Base-by-base conservation (phyloP, 2,797 vertebrate species). In the Onychomys torridus region DNA sequence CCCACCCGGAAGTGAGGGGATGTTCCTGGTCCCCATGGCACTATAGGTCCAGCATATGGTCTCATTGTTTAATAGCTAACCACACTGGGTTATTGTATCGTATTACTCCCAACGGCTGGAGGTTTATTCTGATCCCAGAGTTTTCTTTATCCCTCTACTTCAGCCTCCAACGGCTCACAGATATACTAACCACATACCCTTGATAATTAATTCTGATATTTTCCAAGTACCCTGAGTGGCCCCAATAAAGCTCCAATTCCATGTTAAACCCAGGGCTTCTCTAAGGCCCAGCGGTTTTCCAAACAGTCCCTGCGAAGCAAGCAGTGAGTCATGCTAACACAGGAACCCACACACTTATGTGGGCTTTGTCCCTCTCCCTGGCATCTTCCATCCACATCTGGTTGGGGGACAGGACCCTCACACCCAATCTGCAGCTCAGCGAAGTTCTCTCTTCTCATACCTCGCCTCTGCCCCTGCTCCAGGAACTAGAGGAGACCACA, bases 1-100 rank as follows among this genome's bases (percentile, higher is more conserved):
- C 4, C 6, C 1, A 2, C 11, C 0, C 11, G 6, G 12, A 40
- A 40, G 43, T 34, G 49, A n/a, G 14, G 69, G 43, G 19, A n/a
- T 21, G 29, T 29, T 79, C 77, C 7, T 6, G 0, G n/a, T 5
- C 40, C 34, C 40, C 16, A 7, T 27, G n/a, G 63, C 34, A 7
- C 6, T 4, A 27, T 37, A 23, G 43, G 32, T 69, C 32, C 90
- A 32, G 19, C 5, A 0, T 0, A 6, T 8, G 46, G 69, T 43
- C 6, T 63, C 32, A 12, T 16, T 13, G 65, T 67, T 19, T 52
- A 75, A 59, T 3, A 63, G 32, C 3, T 1, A 2, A 14, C 10
- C 32, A 37, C 19, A 37, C 21, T 23, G 21, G 21, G 4, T 49
- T n/a, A 25, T 32, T 46, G 40, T 40, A 69, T 10, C 55, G 11